A percentile compares a stretch with the other conserved stretches of the same genome.
phyloP scores from a whole-genome alignment of 2,113 vertebrate species.

The Nannospalax galili region DNA sequence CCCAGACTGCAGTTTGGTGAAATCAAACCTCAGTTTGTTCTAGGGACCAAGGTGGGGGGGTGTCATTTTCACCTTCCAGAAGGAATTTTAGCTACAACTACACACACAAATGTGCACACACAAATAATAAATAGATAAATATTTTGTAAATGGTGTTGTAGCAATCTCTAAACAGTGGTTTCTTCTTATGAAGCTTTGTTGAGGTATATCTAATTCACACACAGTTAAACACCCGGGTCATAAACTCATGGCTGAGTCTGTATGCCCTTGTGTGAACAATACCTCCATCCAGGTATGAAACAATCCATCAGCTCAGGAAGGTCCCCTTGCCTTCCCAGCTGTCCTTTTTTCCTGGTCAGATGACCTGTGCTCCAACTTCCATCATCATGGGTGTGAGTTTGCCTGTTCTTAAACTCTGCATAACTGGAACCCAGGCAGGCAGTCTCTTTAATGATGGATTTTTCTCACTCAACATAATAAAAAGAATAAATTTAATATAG shows the following conservation, averaged over 20 bases:
- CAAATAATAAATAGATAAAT: too few relatives aligned
- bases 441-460: background rate
- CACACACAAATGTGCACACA: too few relatives aligned
- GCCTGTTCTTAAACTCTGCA: background rate
- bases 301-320: background rate
- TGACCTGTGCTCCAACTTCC: background rate
- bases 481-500: background rate
- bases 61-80: too few relatives aligned
- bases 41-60: too few relatives aligned
- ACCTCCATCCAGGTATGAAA: background rate
- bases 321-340: background rate
- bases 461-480: background rate
- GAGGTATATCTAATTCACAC: background rate
- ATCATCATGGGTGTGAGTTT: background rate
- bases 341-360: background rate
- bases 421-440: background rate
- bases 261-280: background rate
- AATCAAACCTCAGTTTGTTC: too few relatives aligned
- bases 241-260: rapidly evolving
- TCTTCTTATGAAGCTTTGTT: background rate
- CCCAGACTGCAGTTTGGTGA: too few relatives aligned
- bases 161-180: background rate
- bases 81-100: too few relatives aligned
- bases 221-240: background rate
- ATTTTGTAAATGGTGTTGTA: too few relatives aligned